Base-by-base conservation (phyloP, 1,140 invertebrate species). In the Drosophila parabipectinata region DNA sequence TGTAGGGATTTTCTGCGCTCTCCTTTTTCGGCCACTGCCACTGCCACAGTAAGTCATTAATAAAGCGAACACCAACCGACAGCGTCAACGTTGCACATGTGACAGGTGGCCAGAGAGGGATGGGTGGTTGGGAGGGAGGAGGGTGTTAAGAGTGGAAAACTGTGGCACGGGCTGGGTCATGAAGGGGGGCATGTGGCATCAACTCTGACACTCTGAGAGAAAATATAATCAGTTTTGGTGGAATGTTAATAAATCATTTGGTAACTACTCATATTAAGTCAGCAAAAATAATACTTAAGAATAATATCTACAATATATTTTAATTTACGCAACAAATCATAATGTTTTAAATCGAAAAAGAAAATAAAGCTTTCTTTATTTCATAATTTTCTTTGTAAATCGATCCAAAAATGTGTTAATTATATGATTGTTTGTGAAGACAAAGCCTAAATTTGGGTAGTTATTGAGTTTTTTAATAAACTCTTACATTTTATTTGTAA, bases 61-160 rank as follows among this genome's bases (percentile, higher is more conserved):
- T 91, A 91, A 91, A 91, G 89, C 90, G 90, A 91, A 87, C 90
- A 90, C 81, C 73, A 83, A 63, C 48, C 47, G 50, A 28, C 32
- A 15, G 60, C 50, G 55, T 32, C 68, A 71, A 76, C 52, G 44
- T 69, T 69, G 67, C 67, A 69, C 51, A 69, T 69, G 66, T 69
- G 67, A 69, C 30, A 50, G 37, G 32, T 53, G 37, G 34, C 39
- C 5, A 14, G 39, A 5, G 34, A 50, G 37, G 45, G 21, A 3
- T 37, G 39, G n/a, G 32, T 4, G 12, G 14, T n/a, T 44, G 41
- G 41, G 41, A n/a, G 9, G 6, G 0, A 8, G 24, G 28, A 15
- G 24, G 15, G 7, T 45, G 41, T 9, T 15, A 28, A 32, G 5
- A 58, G 55, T 47, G 15, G 15, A 45, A 45, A 45, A 45, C 41